phyloP scores from a whole-genome alignment of 2,888 invertebrate genomes.

The Netelia fuscicornis region DNA sequence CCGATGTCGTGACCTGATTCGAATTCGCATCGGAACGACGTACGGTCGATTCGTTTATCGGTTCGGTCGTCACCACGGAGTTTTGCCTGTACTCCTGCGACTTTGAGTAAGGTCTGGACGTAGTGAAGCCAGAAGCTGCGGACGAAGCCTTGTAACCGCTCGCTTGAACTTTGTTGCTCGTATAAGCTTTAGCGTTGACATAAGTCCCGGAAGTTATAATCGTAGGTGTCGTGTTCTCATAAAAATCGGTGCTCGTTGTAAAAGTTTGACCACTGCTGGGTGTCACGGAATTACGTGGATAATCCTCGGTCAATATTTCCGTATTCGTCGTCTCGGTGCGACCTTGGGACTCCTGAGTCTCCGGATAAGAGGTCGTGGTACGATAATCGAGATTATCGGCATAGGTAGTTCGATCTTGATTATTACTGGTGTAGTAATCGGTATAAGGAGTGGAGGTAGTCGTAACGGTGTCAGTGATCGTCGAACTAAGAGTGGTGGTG shows the following conservation, averaged over 20 bases:
- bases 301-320: conserved; percentile 56
- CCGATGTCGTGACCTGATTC: conserved; percentile 33
- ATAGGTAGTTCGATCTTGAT: conserved; percentile 71
- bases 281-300: conserved; percentile 59
- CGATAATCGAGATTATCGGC: conserved; percentile 68
- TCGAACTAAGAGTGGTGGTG: conserved; percentile 69
- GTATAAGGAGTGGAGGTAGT: conserved; percentile 70
- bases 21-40: conserved; percentile 42
- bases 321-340: conserved; percentile 79
- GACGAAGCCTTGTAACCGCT: conserved; percentile 17
- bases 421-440: conserved; percentile 72
- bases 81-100: conserved; percentile 51
- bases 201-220: conserved; percentile 61
- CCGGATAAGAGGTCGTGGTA: conserved; percentile 70
- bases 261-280: conserved; percentile 65
- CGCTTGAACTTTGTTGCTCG: conserved; percentile 25
- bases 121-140: conserved; percentile 50
- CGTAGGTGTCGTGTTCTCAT: conserved; percentile 64
- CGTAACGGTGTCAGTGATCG: conserved; percentile 54
- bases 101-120: conserved; percentile 39
- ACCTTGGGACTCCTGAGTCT: conserved; percentile 68
- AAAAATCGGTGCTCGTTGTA: conserved; percentile 68
- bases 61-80: conserved; percentile 51
- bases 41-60: conserved; percentile 39
- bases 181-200: conserved; percentile 58